Conservation (phyloP, 1,140 invertebrate species). For the Calephelis virginiensis region DNA sequence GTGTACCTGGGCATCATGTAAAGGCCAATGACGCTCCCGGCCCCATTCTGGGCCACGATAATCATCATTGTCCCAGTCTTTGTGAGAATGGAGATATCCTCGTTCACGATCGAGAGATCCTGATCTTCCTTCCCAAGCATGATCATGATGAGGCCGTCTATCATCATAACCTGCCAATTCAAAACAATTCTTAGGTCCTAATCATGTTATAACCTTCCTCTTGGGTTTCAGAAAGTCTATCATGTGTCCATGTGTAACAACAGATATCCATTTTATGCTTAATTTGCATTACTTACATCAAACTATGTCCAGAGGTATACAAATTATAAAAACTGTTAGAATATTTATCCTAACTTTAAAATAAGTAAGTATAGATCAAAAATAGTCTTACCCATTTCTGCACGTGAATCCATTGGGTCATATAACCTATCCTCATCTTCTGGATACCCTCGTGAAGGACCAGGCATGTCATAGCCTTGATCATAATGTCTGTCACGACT, state of each 20-base stretch:
- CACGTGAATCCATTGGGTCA: conserved; percentile 67
- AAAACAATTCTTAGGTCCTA: conserved; percentile 16
- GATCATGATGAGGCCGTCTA: conserved; percentile 62
- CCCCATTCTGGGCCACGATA: conserved; percentile 70
- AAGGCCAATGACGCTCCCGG: conserved; percentile 71
- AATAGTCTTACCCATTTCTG: conserved; percentile 58
- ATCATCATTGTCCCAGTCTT: conserved; percentile 77
- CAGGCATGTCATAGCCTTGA: conserved; percentile 68
- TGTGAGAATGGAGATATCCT: conserved; percentile 72
- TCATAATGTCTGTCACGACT: conserved; percentile 73
- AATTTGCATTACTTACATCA: too few species aligned
- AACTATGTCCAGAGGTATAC: too few species aligned
- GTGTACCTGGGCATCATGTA: conserved; percentile 69
- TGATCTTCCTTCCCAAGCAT: conserved; percentile 72
- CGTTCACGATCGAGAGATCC: conserved; percentile 71
- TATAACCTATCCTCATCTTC: conserved; percentile 74
- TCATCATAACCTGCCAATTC: conserved; percentile 64
- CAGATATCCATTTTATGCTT: too few species aligned
- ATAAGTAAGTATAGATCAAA: conserved; percentile 14
- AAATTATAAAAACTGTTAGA: too few species aligned
- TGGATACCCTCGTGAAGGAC: conserved; percentile 66
- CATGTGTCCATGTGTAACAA: too few species aligned
- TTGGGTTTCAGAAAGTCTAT: too few species aligned
- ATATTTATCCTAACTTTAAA: background rate
- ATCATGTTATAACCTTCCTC: too few species aligned